A percentile compares a stretch with the other conserved stretches of the same genome.
Evolutionary conservation across 2,888 invertebrate species (phyloP).

Genomic region (Drosophila buzzatii): DNA sequence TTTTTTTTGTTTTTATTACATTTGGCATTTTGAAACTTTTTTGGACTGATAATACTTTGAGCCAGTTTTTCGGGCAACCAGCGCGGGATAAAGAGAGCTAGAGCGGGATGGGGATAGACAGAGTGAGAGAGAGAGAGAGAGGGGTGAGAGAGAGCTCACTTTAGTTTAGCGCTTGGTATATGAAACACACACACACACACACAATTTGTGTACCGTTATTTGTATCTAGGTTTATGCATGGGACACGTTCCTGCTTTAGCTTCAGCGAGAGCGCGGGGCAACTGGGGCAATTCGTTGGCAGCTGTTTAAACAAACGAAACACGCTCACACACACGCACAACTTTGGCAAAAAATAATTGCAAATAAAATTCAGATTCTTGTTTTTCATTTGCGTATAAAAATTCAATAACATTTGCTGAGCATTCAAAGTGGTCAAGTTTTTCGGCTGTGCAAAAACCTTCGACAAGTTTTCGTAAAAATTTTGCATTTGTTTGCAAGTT

Average conservation of each 20-base stretch:
- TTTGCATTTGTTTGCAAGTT: constrained; percentile 35
- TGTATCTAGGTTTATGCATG: constrained; percentile 66
- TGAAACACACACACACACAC: constrained; percentile 43
- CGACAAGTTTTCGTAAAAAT: constrained; percentile 37
- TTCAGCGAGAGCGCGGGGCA: background rate
- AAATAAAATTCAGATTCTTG: constrained; percentile 6
- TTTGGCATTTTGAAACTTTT: constrained; percentile 47
- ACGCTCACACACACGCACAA: constrained; percentile 20
- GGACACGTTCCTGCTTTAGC: constrained; percentile 26
- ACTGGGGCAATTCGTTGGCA: constrained; percentile 48
- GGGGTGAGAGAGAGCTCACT: constrained; percentile 13
- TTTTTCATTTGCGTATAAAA: constrained; percentile 49
- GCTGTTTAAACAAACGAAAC: constrained; percentile 71
- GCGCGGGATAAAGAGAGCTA: background rate
- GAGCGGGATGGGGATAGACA: too few relatives aligned
- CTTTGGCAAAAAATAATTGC: constrained; percentile 21
- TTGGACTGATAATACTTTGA: constrained; percentile 62
- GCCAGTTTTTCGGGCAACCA: constrained; percentile 26
- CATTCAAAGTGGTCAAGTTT: constrained; percentile 19
- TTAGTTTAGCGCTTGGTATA: constrained; percentile 66
- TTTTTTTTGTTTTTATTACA: constrained; percentile 45
- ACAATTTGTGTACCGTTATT: constrained; percentile 54
- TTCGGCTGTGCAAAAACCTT: constrained; percentile 42
- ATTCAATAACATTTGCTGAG: constrained; percentile 73
- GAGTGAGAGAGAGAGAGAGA: background rate